Base-by-base conservation (phyloP, 2,888 invertebrate species). In the Cabera pusaria region DNA sequence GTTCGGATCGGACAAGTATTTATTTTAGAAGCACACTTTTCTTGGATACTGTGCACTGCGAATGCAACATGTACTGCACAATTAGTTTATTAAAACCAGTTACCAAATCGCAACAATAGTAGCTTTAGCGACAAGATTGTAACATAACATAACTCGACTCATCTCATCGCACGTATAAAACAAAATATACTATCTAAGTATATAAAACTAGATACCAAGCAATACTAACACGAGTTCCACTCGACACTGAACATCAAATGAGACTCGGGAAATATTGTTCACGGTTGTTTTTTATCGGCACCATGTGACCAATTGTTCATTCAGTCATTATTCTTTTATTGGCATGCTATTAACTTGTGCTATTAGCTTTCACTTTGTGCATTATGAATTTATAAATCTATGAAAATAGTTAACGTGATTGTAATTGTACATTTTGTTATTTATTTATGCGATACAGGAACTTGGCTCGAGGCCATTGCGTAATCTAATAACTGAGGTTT, bases 261-360 rank as follows among this genome's bases (percentile, higher is more conserved):
- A 68, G 71, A 71, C 67, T 69, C 61, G 60, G 69, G 73, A 71
- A 67, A 55, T 61, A 76, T 74, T 75, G 72, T 72, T 68, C 64
- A 56, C 59, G 64, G 46, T 53, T 56, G 60, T 61, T 74, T 75
- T 72, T 73, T 68, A 68, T 62, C 51, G 54, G 48, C 50, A 41
- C 52, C 60, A 68, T 77, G 65, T 62, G 66, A 70, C 64, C 69
- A 66, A 74, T 76, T 73, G 70, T 44, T 35, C 35, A 24, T 22
- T 33, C 26, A 59, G 60, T 66, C 52, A 64, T 64, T 56, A 64
- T 64, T 22, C 19, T 27, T 72, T 56, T 72, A 75, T 73, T 64
- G 64, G 63, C 64, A 56, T 65, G 56, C 59, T 56, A 57, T 65
- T 57, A 61, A 61, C n/a, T n/a, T n/a, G n/a, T n/a, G n/a, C n/a